A percentile compares a stretch with the other conserved stretches of the same genome.
phyloP scores from a whole-genome alignment of 2,888 invertebrate species.

The Dorcus parallelipipedus region DNA sequence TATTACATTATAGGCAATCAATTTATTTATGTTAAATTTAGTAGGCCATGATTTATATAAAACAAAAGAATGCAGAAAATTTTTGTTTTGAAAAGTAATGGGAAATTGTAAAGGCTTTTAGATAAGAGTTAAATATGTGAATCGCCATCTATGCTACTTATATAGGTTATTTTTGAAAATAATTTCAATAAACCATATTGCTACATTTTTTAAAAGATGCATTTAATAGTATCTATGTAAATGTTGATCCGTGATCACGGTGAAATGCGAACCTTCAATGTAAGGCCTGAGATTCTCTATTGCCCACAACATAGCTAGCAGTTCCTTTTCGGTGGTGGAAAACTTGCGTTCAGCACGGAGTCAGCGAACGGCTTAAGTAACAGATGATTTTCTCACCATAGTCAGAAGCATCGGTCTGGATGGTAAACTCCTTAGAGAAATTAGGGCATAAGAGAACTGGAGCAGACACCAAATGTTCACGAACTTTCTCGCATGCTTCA shows the following conservation, averaged over 20 bases:
- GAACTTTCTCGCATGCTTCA: conserved; percentile 6
- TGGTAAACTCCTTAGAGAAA: background rate
- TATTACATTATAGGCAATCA: too few species aligned
- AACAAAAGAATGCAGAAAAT: too few species aligned
- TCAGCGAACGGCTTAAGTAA: conserved; percentile 3
- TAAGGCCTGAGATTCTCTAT: background rate
- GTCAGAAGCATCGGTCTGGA: conserved; percentile 1
- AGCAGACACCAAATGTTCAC: background rate
- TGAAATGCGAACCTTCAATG: conserved; percentile 19
- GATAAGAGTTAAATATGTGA: too few species aligned
- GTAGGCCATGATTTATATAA: too few species aligned
- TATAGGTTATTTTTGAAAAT: too few species aligned
- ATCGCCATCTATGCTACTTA: too few species aligned
- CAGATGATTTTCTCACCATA: background rate
- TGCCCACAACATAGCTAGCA: conserved; percentile 13
- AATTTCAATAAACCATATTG: too few species aligned
- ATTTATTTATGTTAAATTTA: too few species aligned
- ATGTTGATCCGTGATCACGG: conserved; percentile 18
- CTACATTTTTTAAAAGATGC: too few species aligned
- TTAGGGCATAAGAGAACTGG: conserved; percentile 5
- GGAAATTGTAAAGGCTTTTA: too few species aligned
- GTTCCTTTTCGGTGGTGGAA: conserved; percentile 20
- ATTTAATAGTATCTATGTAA: background rate
- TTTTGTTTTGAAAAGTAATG: too few species aligned
- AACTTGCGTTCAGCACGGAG: conserved; percentile 12